Evolutionary conservation across 1,140 invertebrate genomes (phyloP), one percentile per base, ranked within the genome.

Genomic region (Listronotus bonariensis): DNA sequence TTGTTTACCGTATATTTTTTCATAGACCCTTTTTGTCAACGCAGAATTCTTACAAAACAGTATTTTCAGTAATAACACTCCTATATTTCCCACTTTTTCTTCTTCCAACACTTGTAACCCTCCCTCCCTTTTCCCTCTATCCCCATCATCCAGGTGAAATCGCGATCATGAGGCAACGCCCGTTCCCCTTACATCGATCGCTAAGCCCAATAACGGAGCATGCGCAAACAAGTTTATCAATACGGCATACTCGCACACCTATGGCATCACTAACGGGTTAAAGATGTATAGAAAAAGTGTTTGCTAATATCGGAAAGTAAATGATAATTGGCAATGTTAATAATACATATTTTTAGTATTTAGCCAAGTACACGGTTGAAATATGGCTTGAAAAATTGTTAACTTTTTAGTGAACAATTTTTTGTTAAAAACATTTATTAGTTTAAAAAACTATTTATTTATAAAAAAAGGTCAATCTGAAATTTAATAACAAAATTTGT

Each of bases 121-220:
- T 17, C 49, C 36, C 49, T n/a, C 49, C 45, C 18, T 26, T n/a
- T 41, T 26, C 51, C 51, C 31, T 40, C 6, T 51, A n/a, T 17
- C 17, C 38, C 58, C 34, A 15, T 52, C 31, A 42, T 52, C 38
- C 59, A 62, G 59, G 59, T 62, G 49, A 62, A 53, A 62, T 62
- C 20, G 59, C 49, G 51, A 62, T 62, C 20, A 49, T 40, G 51
- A 62, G 59, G 59, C 59, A 62, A 62, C 59, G 59, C 59, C 59
- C 59, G 59, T 43, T 62, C 59, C 59, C 59, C 42, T 36, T 38
- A 38, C 36, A 62, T 62, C 49, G 59, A 62, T 62, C 51, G 49
- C 34, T 18, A 26, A 41, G 18, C 15, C 14, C 26, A 10, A 32
- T 8, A 17, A 38, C 9, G 31, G 49, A 17, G 59, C 49, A 40